phyloP scores from a whole-genome alignment of 2,113 vertebrate species.

The Xenopus laevis region DNA sequence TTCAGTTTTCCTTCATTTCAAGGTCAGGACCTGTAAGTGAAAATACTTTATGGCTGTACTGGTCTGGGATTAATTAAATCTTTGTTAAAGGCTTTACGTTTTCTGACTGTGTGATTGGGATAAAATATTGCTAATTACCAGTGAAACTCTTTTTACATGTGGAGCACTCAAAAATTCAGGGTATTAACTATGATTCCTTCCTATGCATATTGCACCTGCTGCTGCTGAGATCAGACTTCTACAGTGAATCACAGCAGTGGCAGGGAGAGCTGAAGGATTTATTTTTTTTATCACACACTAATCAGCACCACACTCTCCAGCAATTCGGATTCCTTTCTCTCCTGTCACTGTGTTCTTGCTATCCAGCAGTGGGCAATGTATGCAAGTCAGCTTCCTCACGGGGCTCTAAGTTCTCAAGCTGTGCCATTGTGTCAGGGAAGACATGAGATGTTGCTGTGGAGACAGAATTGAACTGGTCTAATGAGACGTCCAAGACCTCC shows the following conservation, averaged over 20 bases:
- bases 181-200: conserved; percentile 8
- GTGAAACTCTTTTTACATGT: background rate
- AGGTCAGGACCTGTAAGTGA: no score
- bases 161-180: background rate
- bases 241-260: conserved; percentile 34
- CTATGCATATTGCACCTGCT: conserved; percentile 31
- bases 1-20: no score
- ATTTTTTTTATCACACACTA: conserved; percentile 25
- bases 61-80: no score
- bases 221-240: conserved; percentile 28
- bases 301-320: conserved; percentile 32
- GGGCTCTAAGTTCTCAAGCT: conserved; percentile 41
- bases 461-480: conserved; percentile 44
- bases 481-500: conserved; percentile 43
- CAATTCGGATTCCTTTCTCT: conserved; percentile 34
- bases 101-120: no score
- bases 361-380: conserved; percentile 42
- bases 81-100: no score
- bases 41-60: no score
- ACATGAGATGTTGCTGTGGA: conserved; percentile 45
- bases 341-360: conserved; percentile 42
- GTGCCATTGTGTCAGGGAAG: conserved; percentile 45
- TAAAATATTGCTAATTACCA: no score
- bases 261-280: conserved; percentile 29
- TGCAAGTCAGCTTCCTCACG: conserved; percentile 40